Evolutionary conservation across 2,888 invertebrate species (phyloP), one percentile per base, ranked within the genome.

Genomic region (Allacma fusca): DNA sequence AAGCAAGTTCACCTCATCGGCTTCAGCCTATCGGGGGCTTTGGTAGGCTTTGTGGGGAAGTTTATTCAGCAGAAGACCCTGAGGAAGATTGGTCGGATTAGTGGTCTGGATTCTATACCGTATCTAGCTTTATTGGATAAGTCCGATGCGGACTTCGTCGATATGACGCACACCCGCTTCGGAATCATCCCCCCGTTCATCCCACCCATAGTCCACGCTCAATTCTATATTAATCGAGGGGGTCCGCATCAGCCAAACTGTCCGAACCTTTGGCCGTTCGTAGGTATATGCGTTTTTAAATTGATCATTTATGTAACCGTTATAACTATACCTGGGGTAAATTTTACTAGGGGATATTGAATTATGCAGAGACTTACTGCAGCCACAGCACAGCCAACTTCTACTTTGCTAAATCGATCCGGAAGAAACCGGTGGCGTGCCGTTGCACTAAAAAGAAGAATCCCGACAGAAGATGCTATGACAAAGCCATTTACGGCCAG

Each of bases 171-270:
- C 21, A 77, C 77, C n/a, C 12, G 28, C 9, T 68, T 77, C 67
- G 77, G 73, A 2, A n/a, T 70, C 2, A 44, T 65, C 29, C 62
- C 65, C 13, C 64, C 65, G 0, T 72, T 72, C n/a, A 67, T 77
- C 21, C 59, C 50, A n/a, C 74, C 64, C 23, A 74, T 64, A 12
- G 77, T 67, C 28, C 77, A 77, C n/a, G 74, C 62, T 23, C 72
- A 77, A 24, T 77, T 77, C 43, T 74, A 72, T 26, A 68, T 77
- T 21, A 77, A 77, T 74, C 67, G 77, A 1, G 77, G 77, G 19
- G 73, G 69, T 4, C 23, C 21, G 2, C 62, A 62, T 43, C 77
- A 77, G 67, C 73, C 73, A 19, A 73, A 77, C 57, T 77, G 77
- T 57, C 77, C 67, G 0, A 74, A 67, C 19, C 21, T 76, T 0